Evolutionary conservation across 2,888 invertebrate genomes (phyloP).

Genomic region (Cetonia aurata): DNA sequence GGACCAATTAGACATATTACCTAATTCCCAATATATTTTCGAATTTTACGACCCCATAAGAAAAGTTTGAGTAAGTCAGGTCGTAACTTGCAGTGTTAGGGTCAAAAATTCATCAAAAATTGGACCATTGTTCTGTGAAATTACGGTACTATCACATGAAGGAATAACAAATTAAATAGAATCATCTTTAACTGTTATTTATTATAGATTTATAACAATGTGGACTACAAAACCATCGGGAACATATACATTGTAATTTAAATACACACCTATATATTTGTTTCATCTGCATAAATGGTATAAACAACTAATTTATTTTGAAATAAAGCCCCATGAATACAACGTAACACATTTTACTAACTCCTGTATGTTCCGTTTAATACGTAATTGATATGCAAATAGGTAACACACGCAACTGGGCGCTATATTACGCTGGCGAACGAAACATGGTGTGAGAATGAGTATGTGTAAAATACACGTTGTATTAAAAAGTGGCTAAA

Average conservation of each 20-base stretch:
- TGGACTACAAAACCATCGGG: neutral
- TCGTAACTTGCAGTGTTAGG: no score
- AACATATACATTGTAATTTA: neutral
- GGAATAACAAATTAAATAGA: no score
- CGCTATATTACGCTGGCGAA: conserved; percentile 9
- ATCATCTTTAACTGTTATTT: no score
- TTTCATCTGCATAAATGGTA: conserved; percentile 8
- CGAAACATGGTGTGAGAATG: conserved; percentile 17
- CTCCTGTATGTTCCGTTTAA: conserved; percentile 42
- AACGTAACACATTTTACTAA: conserved; percentile 17
- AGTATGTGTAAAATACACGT: conserved; percentile 29
- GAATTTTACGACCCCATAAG: no score
- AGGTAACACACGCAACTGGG: conserved; percentile 46
- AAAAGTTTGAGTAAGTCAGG: no score
- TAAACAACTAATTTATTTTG: conserved; percentile 23
- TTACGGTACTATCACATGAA: no score
- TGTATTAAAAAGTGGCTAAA: conserved; percentile 37
- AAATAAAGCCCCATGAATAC: conserved; percentile 6
- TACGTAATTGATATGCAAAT: conserved; percentile 50
- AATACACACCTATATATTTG: neutral
- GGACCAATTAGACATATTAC: no score
- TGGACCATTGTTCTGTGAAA: no score
- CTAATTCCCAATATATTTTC: no score
- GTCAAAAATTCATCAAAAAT: no score
- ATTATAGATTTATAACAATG: no score